Conservation (phyloP, 1,140 invertebrate genomes). For the Semibalanus balanoides region DNA sequence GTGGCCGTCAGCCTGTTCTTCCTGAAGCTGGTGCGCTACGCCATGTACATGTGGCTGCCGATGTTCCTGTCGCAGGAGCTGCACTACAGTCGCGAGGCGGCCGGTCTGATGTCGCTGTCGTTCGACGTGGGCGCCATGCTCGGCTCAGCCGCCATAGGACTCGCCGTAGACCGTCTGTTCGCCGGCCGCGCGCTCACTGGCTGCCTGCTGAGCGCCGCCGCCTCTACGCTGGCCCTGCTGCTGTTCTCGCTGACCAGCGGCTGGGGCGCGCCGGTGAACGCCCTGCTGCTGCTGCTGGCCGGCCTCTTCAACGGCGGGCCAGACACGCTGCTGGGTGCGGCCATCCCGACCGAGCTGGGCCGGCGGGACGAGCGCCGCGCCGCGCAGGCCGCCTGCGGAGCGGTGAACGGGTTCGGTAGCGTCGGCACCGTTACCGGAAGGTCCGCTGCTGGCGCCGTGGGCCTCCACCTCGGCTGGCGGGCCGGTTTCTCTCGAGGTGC, state of each 20-base stretch:
- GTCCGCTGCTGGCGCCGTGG: slow-evolving; percentile 35
- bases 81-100: slow-evolving; percentile 31
- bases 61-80: slow-evolving; percentile 36
- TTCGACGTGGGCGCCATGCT: slow-evolving; percentile 39
- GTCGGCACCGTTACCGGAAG: slow-evolving; percentile 38
- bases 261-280: slow-evolving; percentile 32
- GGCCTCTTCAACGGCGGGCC: slow-evolving; percentile 37
- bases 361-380: slow-evolving; percentile 33
- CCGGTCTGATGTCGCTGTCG: slow-evolving; percentile 36
- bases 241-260: slow-evolving; percentile 32
- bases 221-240: slow-evolving; percentile 30
- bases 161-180: slow-evolving; percentile 32
- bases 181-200: slow-evolving; percentile 29
- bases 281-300: slow-evolving; percentile 33
- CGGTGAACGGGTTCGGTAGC: slow-evolving; percentile 36
- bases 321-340: slow-evolving; percentile 36
- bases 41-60: slow-evolving; percentile 40
- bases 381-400: slow-evolving; percentile 34
- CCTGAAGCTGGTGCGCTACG: slow-evolving; percentile 38
- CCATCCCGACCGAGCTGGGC: slow-evolving; percentile 35
- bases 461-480: slow-evolving; percentile 34
- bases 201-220: slow-evolving; percentile 28
- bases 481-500: slow-evolving; percentile 36
- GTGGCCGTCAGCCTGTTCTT: slow-evolving; percentile 36
- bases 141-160: slow-evolving; percentile 34